Evolutionary conservation across 2,888 invertebrate genomes (phyloP), one percentile per base, ranked within the genome.

Genomic region (Rugalucina vietnamica): DNA sequence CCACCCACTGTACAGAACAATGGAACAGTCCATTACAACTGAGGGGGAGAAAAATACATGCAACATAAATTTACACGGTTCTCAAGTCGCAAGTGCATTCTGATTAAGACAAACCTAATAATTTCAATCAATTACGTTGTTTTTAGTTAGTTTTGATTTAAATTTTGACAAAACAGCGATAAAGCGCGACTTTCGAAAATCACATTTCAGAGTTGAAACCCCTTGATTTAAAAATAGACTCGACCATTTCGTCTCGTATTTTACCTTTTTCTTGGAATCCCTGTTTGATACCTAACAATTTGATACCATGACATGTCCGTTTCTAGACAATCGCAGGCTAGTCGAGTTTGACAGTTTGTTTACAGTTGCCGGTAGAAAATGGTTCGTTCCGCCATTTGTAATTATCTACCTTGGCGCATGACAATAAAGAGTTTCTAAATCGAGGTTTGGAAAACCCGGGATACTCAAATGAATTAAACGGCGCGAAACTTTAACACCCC

Each of bases 331-430:
- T 39, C 37, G 27, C 32, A 14, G 36, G 54, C 54, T 36, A 39
- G 50, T 29, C 14, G n/a, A n/a, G 1, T 27, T 39, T 50, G 27
- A 32, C 54, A 57, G 80, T 76, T 79, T 79, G 81, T 86, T 83
- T 81, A 83, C 83, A 83, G 78, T 75, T 70, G 14, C 34, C 34
- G 65, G 18, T 1, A 34, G 34, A 65, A 34, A 88, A 84, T 85
- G 86, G 86, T 81, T 80, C 79, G 75, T 80, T 83, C 87, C 85
- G 83, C 82, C 82, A 87, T 70, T 74, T 80, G 72, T 74, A 37
- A 65, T 49, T 73, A 39, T 60, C 54, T 37, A 54, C 69, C 81
- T 73, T 76, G 81, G 77, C 81, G 81, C 81, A 82, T 77, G 77
- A 77, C 81, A 82, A 82, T 71, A 82, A 73, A 70, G 29, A 50